A percentile compares a stretch with the other conserved stretches of the same genome.
Evolutionary conservation across 1,140 invertebrate genomes (phyloP).

Genomic region (Dufourea novaeangliae): DNA sequence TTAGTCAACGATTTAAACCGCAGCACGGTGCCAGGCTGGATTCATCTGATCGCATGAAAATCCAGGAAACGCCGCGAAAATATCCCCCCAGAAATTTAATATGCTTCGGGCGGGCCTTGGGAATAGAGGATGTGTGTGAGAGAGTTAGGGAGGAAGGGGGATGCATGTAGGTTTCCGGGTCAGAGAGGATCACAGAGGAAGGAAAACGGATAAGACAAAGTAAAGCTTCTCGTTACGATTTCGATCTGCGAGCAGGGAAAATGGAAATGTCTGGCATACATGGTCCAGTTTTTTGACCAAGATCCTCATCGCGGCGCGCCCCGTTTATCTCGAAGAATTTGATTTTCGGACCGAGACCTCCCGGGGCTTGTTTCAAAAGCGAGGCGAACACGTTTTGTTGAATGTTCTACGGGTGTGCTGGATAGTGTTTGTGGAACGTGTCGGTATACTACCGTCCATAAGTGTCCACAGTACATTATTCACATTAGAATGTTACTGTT

Average conservation of each 20-base stretch:
- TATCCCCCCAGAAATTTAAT: constrained; percentile 67
- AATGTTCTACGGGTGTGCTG: too few species aligned
- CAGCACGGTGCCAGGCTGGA: constrained; percentile 25
- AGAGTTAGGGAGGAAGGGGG: constrained; percentile 19
- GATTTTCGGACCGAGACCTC: too few species aligned
- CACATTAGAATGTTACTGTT: too few species aligned
- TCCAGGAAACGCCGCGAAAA: constrained; percentile 55
- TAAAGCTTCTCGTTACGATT: constrained; percentile 50
- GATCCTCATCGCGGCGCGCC: constrained; percentile 11
- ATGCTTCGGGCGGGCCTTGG: constrained; percentile 50
- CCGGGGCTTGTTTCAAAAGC: too few species aligned
- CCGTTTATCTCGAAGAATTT: constrained; percentile 5
- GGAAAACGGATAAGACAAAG: constrained; percentile 37
- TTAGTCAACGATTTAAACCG: constrained; percentile 32
- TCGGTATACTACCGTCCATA: too few species aligned
- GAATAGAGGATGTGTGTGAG: neutral
- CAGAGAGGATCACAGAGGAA: constrained; percentile 53
- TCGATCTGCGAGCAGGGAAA: constrained; percentile 36
- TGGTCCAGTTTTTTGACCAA: constrained; percentile 16
- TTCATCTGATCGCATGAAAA: constrained; percentile 58
- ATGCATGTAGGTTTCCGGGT: constrained; percentile 66
- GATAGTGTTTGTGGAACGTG: too few species aligned
- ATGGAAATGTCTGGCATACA: constrained; percentile 31
- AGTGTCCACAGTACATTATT: too few species aligned
- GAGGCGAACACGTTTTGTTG: too few species aligned